These are phyloP conservation scores for Hippocampus mohnikei DNA, from an alignment of 2,113 vertebrate species.

Conservation along the genomic window DNA sequence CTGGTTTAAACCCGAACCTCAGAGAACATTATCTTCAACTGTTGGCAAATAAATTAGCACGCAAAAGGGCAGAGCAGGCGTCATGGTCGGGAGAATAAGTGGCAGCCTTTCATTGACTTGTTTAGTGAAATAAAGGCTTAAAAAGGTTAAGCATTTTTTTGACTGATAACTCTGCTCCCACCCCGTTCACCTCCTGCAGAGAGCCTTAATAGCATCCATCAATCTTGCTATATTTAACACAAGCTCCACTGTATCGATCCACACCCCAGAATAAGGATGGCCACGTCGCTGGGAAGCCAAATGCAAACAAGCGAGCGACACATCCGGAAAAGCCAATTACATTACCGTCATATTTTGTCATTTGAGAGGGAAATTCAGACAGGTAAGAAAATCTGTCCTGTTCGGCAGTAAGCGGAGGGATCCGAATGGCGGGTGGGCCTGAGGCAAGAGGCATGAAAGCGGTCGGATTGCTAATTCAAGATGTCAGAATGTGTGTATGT, in stretches of 20 bases:
- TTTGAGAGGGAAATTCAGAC: neutral
- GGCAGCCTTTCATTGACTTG: slow-evolving; percentile 2
- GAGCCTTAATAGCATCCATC: slow-evolving; percentile 56
- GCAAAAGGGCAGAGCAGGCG: neutral
- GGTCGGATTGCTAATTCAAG: neutral
- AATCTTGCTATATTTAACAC: slow-evolving; percentile 62
- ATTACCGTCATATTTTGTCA: slow-evolving; percentile 23
- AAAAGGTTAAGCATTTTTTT: slow-evolving; percentile 18
- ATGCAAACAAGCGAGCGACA: slow-evolving; percentile 30
- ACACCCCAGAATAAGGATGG: slow-evolving; percentile 33
- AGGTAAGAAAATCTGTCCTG: neutral
- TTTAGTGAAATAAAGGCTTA: slow-evolving; percentile 6
- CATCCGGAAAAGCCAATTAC: slow-evolving; percentile 31
- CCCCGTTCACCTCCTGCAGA: slow-evolving; percentile 12
- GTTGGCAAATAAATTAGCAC: neutral
- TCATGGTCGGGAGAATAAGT: neutral
- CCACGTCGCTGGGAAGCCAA: slow-evolving; percentile 19
- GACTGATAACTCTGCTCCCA: slow-evolving; percentile 20
- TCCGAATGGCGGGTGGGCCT: neutral
- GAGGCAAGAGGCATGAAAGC: neutral
- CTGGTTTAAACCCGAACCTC: neutral
- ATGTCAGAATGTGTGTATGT: neutral
- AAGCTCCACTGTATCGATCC: slow-evolving; percentile 46
- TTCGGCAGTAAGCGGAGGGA: neutral
- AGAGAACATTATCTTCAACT: neutral